Conservation (phyloP, 2,113 vertebrate species). For the Oceanites oceanicus region DNA sequence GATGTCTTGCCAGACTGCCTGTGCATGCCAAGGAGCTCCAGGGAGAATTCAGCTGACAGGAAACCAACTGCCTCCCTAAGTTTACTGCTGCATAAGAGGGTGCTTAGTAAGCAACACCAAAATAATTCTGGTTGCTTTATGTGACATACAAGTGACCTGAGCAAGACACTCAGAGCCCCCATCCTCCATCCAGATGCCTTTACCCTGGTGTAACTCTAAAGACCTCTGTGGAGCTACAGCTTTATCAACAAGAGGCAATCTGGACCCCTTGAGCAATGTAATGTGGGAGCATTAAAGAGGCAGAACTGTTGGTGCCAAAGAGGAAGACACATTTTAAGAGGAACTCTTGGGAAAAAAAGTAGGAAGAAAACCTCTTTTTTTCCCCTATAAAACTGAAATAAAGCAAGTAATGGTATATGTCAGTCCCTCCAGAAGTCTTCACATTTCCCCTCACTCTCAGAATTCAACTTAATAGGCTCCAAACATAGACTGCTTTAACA, state of each 20-base stretch:
- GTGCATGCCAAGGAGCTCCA: background rate
- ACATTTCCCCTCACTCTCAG: conserved; percentile 35
- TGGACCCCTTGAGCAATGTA: background rate
- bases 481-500: conserved; percentile 60
- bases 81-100: background rate
- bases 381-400: background rate
- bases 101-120: background rate
- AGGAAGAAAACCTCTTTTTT: background rate
- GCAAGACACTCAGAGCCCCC: background rate
- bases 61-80: background rate
- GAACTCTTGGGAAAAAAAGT: background rate
- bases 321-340: background rate
- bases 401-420: background rate
- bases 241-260: background rate
- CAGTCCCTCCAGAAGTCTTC: conserved; percentile 23
- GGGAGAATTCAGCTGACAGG: background rate
- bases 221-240: background rate
- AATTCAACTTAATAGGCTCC: conserved; percentile 46
- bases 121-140: background rate
- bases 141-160: background rate
- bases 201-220: background rate
- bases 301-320: background rate
- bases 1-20: background rate
- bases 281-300: background rate
- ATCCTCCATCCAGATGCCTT: background rate